These are phyloP conservation scores for Conops quadrifasciatus DNA, from an alignment of 2,888 invertebrate species.

Conservation along the genomic window DNA sequence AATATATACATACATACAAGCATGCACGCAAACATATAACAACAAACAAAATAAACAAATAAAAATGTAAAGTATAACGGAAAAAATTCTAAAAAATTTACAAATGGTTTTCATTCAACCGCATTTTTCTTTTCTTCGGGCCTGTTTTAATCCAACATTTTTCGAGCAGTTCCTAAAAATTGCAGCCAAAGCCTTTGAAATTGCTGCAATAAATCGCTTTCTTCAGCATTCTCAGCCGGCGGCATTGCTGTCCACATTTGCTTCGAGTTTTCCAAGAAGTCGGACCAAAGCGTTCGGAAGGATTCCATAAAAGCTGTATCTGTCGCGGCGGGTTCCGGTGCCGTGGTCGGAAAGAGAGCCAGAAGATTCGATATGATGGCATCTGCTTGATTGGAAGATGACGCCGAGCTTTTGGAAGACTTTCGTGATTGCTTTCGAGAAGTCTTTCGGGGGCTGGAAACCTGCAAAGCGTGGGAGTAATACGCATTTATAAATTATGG, in stretches of 20 bases:
- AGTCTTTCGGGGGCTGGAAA: not conserved
- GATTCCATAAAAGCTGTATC: not conserved
- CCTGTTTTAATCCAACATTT: conserved; percentile 19
- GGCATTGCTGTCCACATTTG: conserved; percentile 13
- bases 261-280: conserved; percentile 16
- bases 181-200: conserved; percentile 17
- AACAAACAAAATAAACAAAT: conserved; percentile 2
- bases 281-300: conserved; percentile 14
- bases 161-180: conserved; percentile 10
- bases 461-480: not conserved
- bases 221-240: conserved; percentile 12
- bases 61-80: not conserved
- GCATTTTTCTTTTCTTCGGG: not conserved
- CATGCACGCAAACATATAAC: conserved; percentile 32
- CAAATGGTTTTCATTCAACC: not conserved
- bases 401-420: not conserved
- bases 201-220: not conserved
- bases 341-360: not conserved
- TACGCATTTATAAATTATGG: not conserved
- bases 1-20: conserved; percentile 22
- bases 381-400: not conserved
- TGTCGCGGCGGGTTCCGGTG: not conserved
- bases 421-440: not conserved
- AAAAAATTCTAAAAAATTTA: not conserved
- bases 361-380: not conserved